Conservation (phyloP, 2,797 vertebrate species). For the Gobionotothen gibberifrons region DNA sequence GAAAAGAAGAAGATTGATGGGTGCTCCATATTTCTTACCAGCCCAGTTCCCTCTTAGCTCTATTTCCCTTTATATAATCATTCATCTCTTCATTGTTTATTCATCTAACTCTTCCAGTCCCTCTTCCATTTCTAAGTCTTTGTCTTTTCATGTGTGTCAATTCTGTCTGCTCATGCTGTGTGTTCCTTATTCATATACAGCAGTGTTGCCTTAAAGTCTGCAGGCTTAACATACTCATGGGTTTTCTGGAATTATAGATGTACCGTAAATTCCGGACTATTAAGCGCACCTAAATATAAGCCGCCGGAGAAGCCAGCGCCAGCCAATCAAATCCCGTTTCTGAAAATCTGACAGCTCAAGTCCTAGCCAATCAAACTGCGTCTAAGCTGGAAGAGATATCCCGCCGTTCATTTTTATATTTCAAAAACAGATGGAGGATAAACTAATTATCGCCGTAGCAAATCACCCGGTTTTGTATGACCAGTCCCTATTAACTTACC, state of each 20-base stretch:
- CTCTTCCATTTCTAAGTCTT: background rate
- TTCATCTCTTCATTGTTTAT: constrained; percentile 1
- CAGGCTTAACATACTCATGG: background rate
- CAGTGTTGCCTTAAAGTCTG: background rate
- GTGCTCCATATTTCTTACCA: background rate
- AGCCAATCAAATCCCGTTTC: too few relatives aligned
- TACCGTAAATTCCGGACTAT: too few relatives aligned
- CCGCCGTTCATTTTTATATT: too few relatives aligned
- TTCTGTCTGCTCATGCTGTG: background rate
- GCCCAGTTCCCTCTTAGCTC: background rate
- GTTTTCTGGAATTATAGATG: background rate
- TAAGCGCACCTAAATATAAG: too few relatives aligned
- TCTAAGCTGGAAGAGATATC: too few relatives aligned
- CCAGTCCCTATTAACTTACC: too few relatives aligned
- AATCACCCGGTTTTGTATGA: too few relatives aligned
- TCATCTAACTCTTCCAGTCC: background rate
- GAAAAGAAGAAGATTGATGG: background rate
- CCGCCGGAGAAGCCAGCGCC: too few relatives aligned
- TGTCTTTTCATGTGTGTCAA: background rate
- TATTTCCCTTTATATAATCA: background rate
- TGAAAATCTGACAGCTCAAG: too few relatives aligned
- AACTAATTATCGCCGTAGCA: too few relatives aligned
- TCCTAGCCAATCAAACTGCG: too few relatives aligned
- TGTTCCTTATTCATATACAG: background rate
- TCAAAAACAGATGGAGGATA: too few relatives aligned